phyloP scores from a whole-genome alignment of 2,888 invertebrate genomes.

The Hydrotaea cyrtoneurina region DNA sequence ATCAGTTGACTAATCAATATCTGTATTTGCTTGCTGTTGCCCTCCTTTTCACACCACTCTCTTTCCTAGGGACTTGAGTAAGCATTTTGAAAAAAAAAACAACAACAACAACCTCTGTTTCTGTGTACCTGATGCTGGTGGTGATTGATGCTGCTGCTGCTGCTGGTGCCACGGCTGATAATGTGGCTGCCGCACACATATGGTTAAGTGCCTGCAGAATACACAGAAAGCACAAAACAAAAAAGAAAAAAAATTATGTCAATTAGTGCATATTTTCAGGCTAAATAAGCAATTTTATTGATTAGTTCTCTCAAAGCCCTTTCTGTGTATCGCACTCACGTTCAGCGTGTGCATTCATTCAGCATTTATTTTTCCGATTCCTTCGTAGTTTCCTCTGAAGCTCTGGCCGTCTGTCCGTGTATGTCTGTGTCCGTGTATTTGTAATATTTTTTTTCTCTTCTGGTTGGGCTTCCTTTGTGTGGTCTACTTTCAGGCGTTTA shows the following conservation, averaged over 20 bases:
- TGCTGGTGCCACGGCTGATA: background rate
- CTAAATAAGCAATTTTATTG: conserved; percentile 63
- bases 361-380: background rate
- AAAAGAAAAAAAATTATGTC: conserved; percentile 37
- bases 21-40: background rate
- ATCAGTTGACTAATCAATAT: conserved; percentile 30
- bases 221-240: background rate
- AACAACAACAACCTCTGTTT: background rate
- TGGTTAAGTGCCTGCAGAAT: conserved; percentile 8
- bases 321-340: background rate
- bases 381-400: too few species aligned
- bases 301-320: conserved; percentile 42
- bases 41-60: background rate
- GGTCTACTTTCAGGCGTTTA: conserved; percentile 56
- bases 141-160: background rate
- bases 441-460: background rate
- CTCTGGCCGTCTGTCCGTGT: background rate
- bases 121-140: background rate
- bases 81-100: too few species aligned
- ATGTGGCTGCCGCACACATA: background rate
- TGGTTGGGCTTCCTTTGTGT: background rate
- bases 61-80: background rate
- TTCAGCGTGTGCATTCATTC: background rate
- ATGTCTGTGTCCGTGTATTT: too few species aligned
- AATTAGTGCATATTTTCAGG: conserved; percentile 62